Base-by-base conservation (phyloP, 2,888 invertebrate species). In the Loripinus fragilis region DNA sequence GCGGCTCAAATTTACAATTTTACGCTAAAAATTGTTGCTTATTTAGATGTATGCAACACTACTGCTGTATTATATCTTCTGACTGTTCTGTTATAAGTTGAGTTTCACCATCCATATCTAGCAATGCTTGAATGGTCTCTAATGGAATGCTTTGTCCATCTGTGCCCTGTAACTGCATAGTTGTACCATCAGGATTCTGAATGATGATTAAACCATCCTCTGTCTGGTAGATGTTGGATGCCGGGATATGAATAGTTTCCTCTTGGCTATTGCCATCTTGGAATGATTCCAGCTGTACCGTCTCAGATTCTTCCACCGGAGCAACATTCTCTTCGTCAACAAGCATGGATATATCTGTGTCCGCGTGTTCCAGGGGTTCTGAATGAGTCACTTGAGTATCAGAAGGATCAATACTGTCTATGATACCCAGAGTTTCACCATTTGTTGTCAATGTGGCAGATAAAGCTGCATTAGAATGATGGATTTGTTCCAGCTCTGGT, bases 51-150 rank as follows among this genome's bases (percentile, higher is more conserved):
- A n/a, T n/a, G n/a, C n/a, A n/a, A n/a, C n/a, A n/a, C n/a, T n/a
- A 38, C 17, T 67, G 67, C 50, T 80, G 79, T 52, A 85, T 79
- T 33, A 78, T 73, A 48, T 80, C 74, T 60, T 82, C 85, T 45
- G 71, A 30, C 28, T 82, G 50, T 55, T 78, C 77, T 15, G 83
- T 80, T n/a, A 86, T 45, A 10, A 86, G 77, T 67, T 89, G 87
- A 17, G 87, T 85, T 12, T 89, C 87, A 33, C 83, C 81, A 25
- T 89, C 88, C 86, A 91, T 90, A 20, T 89, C 89, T n/a, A 93
- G 83, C 33, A 93, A 78, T 0, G 93, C 92, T 72, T 93, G 93
- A 3, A 94, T 90, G 12, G 93, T 92, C 74, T 94, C 94, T 72
- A 93, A 75, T 5, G 93, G 81, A 23, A 86, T 76, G 15, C 80